Evolutionary conservation across 2,797 vertebrate species (phyloP).

Genomic region (Sparidentex hasta): DNA sequence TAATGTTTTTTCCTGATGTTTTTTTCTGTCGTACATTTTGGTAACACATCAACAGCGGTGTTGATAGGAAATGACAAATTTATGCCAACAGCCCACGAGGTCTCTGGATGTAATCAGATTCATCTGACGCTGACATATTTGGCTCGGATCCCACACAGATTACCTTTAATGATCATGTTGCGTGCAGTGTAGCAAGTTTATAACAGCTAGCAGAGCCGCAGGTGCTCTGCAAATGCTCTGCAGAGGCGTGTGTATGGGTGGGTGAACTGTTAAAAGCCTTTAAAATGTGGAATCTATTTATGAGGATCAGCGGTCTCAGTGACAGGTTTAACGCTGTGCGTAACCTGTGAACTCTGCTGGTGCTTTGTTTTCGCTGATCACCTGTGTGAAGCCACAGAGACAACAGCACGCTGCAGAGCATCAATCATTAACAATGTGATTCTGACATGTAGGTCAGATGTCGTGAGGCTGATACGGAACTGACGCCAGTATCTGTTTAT

Average conservation of each 20-base stretch:
- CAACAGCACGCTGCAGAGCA: constrained; percentile 4
- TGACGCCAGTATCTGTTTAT: neutral
- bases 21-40: neutral
- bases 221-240: constrained; percentile 45
- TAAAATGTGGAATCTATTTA: constrained; percentile 60
- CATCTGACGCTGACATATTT: constrained; percentile 27
- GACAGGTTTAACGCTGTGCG: constrained; percentile 33
- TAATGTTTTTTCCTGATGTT: constrained; percentile 23
- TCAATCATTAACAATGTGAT: neutral
- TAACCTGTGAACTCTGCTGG: constrained; percentile 24
- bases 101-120: constrained; percentile 21
- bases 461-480: neutral
- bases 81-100: neutral
- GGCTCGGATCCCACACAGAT: constrained; percentile 50
- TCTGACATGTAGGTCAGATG: neutral
- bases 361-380: constrained; percentile 9
- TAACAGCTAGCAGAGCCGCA: constrained; percentile 23
- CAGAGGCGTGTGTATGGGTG: constrained; percentile 12
- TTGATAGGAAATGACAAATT: constrained; percentile 14
- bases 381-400: neutral
- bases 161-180: constrained; percentile 57
- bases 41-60: constrained; percentile 9
- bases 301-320: constrained; percentile 17
- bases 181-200: constrained; percentile 26
- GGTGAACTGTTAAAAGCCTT: constrained; percentile 49